Base-by-base conservation (phyloP, 2,888 invertebrate species). In the Chydorus sphaericus region DNA sequence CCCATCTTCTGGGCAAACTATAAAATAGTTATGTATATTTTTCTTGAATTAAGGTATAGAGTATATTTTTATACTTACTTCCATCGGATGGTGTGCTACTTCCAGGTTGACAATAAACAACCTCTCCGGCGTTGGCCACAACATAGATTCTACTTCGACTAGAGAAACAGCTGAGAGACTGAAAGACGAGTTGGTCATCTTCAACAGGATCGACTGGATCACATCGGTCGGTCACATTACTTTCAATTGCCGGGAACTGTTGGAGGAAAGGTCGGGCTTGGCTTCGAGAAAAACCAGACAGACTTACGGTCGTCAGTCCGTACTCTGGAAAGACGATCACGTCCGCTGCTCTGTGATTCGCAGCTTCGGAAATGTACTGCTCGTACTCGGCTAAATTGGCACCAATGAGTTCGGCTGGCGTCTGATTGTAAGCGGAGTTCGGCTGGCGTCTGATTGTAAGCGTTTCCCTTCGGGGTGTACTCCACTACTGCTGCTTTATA, bases 301-400 rank as follows among this genome's bases (percentile, higher is more conserved):
- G 53, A 70, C 63, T 14, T 60, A 63, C 3, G 63, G 73, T 65
- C 63, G 75, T 74, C 1, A 76, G 67, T 0, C 69, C 66, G 36
- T 72, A 67, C 68, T 89, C 88, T 0, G 89, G 87, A 64, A 88
- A 89, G 0, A 87, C 80, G 8, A 89, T 72, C 20, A 89, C 82
- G 62, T 88, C 83, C 0, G 78, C 78, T n/a, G n/a, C n/a, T n/a
- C n/a, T n/a, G n/a, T n/a, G n/a, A n/a, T n/a, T n/a, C 7, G 58
- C 55, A 30, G 64, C 63, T 18, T 60, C 36, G 14, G 11, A 28
- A 1, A 64, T 63, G 11, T 62, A 30, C 14, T 57, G 18, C 10
- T 59, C 48, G 37, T 61, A 63, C 2, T 39, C 54, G 4, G 56
- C 57, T 10, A 60, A 57, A 58, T 65, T 65, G 29, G 55, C 33